Conservation (phyloP, 2,113 vertebrate genomes). For the Prunella fulvescens region DNA sequence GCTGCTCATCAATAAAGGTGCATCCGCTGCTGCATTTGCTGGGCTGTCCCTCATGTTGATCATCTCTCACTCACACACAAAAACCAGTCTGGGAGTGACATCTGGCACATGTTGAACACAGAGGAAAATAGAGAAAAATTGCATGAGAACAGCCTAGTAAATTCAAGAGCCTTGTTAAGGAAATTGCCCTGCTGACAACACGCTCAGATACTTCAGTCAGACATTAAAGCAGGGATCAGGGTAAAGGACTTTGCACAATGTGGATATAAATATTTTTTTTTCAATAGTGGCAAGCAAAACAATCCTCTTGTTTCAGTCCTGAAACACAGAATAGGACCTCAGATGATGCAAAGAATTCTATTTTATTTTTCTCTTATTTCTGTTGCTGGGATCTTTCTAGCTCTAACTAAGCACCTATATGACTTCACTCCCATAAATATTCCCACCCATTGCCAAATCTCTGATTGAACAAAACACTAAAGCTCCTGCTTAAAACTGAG, state of each 20-base stretch:
- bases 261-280: neutral
- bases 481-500: neutral
- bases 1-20: neutral
- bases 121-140: slow-evolving; percentile 9
- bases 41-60: neutral
- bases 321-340: neutral
- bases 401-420: neutral
- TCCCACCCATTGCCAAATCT: neutral
- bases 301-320: neutral
- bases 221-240: neutral
- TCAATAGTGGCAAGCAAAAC: neutral
- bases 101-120: neutral
- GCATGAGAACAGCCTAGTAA: neutral
- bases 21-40: neutral
- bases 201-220: neutral
- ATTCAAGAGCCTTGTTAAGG: neutral
- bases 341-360: neutral
- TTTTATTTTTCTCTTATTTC: neutral
- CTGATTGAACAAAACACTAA: neutral
- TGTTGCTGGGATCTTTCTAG: neutral
- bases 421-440: neutral
- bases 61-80: neutral
- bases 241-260: neutral
- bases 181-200: neutral
- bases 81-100: neutral